phyloP scores from a whole-genome alignment of 2,113 vertebrate genomes.

The Indicator maculatus region DNA sequence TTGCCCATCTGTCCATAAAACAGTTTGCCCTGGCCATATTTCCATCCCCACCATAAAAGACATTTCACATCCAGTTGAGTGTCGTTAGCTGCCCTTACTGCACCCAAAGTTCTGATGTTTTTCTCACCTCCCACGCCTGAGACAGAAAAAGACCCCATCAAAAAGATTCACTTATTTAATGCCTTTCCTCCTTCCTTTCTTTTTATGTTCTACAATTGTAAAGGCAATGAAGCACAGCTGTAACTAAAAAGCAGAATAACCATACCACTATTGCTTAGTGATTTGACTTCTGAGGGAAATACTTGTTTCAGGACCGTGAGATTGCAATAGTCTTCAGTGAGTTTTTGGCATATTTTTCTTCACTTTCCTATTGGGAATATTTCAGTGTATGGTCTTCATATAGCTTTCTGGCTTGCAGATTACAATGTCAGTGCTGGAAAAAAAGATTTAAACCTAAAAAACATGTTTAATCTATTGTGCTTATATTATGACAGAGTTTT shows the following conservation, averaged over 20 bases:
- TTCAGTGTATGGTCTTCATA: slow-evolving; percentile 50
- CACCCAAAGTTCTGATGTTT: slow-evolving; percentile 21
- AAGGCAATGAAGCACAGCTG: slow-evolving; percentile 48
- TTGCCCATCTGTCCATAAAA: slow-evolving; percentile 18
- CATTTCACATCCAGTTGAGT: slow-evolving; percentile 15
- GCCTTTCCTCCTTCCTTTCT: slow-evolving; percentile 61
- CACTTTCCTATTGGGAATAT: slow-evolving; percentile 54
- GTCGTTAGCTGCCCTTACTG: slow-evolving; percentile 8
- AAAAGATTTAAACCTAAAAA: slow-evolving; percentile 63
- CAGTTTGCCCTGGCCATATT: slow-evolving; percentile 9
- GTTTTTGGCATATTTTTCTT: slow-evolving; percentile 55
- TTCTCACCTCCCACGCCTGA: slow-evolving; percentile 50
- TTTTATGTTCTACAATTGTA: slow-evolving; percentile 44
- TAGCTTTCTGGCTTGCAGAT: slow-evolving; percentile 64
- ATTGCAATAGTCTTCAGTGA: slow-evolving; percentile 42
- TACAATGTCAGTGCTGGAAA: slow-evolving; percentile 44
- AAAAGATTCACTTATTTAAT: slow-evolving; percentile 42
- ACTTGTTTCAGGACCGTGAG: slow-evolving; percentile 54
- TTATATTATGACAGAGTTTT: slow-evolving; percentile 68
- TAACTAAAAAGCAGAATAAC: slow-evolving; percentile 41
- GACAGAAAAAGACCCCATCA: slow-evolving; percentile 47
- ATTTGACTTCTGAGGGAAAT: slow-evolving; percentile 65
- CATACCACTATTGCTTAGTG: background rate
- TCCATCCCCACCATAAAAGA: background rate
- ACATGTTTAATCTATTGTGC: slow-evolving; percentile 59